Conservation (phyloP, 2,113 vertebrate species). For the Aldabrachelys gigantea region DNA sequence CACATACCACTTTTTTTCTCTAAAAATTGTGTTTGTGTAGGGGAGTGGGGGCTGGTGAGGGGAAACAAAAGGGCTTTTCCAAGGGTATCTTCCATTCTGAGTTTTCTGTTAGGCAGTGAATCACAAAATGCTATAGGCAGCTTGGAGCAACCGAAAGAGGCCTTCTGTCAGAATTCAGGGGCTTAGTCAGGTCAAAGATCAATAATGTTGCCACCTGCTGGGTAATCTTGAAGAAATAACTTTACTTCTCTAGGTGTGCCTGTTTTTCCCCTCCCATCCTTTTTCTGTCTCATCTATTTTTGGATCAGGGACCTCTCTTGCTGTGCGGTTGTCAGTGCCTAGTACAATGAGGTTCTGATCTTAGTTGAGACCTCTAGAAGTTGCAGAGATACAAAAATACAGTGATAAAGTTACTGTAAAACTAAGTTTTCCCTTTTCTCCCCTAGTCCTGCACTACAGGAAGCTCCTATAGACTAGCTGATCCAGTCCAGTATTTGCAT, state of each 20-base stretch:
- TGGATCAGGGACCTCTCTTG: not conserved
- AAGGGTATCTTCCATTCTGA: no score
- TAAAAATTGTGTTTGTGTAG: not conserved
- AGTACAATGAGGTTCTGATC: not conserved
- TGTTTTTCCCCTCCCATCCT: no score
- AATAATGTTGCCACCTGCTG: no score
- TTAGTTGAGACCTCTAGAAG: not conserved
- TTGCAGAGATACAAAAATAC: not conserved
- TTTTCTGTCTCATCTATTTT: not conserved
- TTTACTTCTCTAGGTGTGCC: no score
- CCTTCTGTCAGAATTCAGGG: no score
- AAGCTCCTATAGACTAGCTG: not conserved
- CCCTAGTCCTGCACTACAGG: not conserved
- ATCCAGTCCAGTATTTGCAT: not conserved
- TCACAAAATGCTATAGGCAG: no score
- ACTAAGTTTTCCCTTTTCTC: not conserved
- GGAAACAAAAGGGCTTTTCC: not conserved
- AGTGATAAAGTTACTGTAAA: not conserved
- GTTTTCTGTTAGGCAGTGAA: no score
- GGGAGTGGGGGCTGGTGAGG: not conserved
- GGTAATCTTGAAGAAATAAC: no score
- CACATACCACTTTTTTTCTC: not conserved
- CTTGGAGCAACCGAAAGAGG: no score
- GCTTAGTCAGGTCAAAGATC: no score
- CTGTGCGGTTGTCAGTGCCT: not conserved